A percentile compares a stretch with the other conserved stretches of the same genome.
Evolutionary conservation across 2,113 vertebrate species (phyloP).

Genomic region (Austrofundulus limnaeus): DNA sequence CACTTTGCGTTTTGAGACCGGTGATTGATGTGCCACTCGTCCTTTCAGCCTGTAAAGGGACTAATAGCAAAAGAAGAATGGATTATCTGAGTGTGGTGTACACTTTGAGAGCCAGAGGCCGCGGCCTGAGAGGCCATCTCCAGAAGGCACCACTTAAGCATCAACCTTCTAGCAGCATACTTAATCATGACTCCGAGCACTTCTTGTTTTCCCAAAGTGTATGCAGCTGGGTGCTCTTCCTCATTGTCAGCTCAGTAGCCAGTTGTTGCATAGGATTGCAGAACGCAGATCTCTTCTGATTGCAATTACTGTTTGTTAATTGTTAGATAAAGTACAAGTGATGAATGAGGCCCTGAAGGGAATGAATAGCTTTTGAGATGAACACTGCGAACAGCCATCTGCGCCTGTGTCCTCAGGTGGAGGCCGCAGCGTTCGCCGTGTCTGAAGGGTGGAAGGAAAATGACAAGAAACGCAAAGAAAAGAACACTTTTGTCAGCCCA

Average conservation of each 20-base stretch:
- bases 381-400: slow-evolving; percentile 28
- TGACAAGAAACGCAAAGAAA: slow-evolving; percentile 24
- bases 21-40: slow-evolving; percentile 65
- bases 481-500: slow-evolving; percentile 39
- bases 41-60: slow-evolving; percentile 58
- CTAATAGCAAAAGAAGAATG: slow-evolving; percentile 60
- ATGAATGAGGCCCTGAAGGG: slow-evolving; percentile 47
- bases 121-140: slow-evolving; percentile 50
- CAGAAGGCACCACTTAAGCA: slow-evolving; percentile 59
- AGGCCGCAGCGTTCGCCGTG: not conserved
- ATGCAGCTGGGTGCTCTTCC: slow-evolving; percentile 44
- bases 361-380: slow-evolving; percentile 38
- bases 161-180: slow-evolving; percentile 51
- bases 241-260: slow-evolving; percentile 48
- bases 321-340: slow-evolving; percentile 55
- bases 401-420: slow-evolving; percentile 56
- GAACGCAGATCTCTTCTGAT: slow-evolving; percentile 56
- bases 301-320: slow-evolving; percentile 73
- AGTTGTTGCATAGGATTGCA: slow-evolving; percentile 45
- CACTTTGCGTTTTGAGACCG: slow-evolving; percentile 52
- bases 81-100: slow-evolving; percentile 62
- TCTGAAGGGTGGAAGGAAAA: slow-evolving; percentile 1
- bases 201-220: slow-evolving; percentile 44
- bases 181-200: slow-evolving; percentile 61
- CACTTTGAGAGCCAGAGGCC: slow-evolving; percentile 56